Base-by-base conservation (phyloP, 2,113 vertebrate genomes). In the Pelecanus crispus region DNA sequence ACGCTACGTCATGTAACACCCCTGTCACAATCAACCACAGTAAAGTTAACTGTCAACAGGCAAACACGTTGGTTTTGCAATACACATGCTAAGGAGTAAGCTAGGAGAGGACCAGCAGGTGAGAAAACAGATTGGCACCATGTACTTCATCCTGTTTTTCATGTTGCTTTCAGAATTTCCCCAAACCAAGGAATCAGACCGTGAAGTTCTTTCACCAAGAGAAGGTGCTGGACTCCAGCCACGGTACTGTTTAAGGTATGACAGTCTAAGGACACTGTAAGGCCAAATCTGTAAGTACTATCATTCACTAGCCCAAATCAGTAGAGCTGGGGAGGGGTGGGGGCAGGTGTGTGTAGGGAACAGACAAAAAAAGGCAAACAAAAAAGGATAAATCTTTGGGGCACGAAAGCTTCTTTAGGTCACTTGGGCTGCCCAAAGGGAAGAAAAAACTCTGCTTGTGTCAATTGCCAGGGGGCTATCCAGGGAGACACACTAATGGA, bases 1-100 rank as follows among this genome's bases (percentile, higher is more conserved):
- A 78, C 4, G 7, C 42, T 21, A 40, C 0, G 0, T 32, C 11
- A 21, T 10, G 4, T 5, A 45, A 53, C 4, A 40, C 2, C 1
- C 11, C 55, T 58, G 70, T 75, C 56, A 59, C 7, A 12, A 75
- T 47, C 6, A n/a, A 28, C 17, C 0, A 1, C 3, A 74, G 18
- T 32, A 47, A 68, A 50, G 15, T 53, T 65, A 42, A 77, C 6
- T 29, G 59, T 17, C 34, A 66, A 53, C 40, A 50, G 0, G 6
- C 32, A 71, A 53, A 63, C 13, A 12, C 26, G 42, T 1, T 0
- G 2, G 29, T 63, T 75, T 53, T 29, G n/a, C 52, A 44, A 45
- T 24, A 13, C 50, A 31, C 20, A 8, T 29, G 14, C 24, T 17
- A 59, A 75, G 20, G 11, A n/a, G 29, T 9, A 7, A 49, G n/a